Conservation (phyloP, 2,113 vertebrate genomes). For the Podilymbus podiceps region DNA sequence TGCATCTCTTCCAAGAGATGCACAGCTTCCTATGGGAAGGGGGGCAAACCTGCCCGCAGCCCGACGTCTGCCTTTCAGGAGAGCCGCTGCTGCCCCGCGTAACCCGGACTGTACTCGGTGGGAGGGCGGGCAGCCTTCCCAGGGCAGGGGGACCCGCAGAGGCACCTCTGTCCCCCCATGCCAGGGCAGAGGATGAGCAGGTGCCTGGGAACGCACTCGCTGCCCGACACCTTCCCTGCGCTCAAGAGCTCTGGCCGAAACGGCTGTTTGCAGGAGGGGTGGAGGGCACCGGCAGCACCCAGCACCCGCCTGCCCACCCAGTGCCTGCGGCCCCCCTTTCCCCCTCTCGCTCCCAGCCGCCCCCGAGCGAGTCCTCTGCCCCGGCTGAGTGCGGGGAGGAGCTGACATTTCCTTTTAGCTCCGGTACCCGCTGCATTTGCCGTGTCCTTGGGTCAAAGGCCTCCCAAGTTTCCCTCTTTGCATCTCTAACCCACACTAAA, state of each 20-base stretch:
- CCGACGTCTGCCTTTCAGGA: rapidly evolving
- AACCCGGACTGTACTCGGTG: rapidly evolving
- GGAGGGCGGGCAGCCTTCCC: background rate
- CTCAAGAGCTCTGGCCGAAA: background rate
- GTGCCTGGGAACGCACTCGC: background rate
- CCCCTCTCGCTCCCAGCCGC: rapidly evolving
- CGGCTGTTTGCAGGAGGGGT: background rate
- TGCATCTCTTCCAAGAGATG: background rate
- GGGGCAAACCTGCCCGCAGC: background rate
- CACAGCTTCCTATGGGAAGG: rapidly evolving
- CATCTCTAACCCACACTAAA: background rate
- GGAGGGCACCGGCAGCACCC: background rate
- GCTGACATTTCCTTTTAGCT: background rate
- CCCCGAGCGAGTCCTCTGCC: rapidly evolving
- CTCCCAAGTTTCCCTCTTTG: background rate
- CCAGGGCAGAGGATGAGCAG: background rate
- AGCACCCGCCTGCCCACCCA: background rate
- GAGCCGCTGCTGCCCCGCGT: background rate
- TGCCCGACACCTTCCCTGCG: background rate
- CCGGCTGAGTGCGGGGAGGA: rapidly evolving
- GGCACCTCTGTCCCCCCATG: rapidly evolving
- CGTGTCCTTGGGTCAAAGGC: background rate
- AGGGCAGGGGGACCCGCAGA: background rate
- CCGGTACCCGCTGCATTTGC: background rate
- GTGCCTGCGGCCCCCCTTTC: background rate